Percentiles rank a stretch among this genome's conserved stretches.
Conservation (phyloP, 1,140 invertebrate species). For the Lerema accius region DNA sequence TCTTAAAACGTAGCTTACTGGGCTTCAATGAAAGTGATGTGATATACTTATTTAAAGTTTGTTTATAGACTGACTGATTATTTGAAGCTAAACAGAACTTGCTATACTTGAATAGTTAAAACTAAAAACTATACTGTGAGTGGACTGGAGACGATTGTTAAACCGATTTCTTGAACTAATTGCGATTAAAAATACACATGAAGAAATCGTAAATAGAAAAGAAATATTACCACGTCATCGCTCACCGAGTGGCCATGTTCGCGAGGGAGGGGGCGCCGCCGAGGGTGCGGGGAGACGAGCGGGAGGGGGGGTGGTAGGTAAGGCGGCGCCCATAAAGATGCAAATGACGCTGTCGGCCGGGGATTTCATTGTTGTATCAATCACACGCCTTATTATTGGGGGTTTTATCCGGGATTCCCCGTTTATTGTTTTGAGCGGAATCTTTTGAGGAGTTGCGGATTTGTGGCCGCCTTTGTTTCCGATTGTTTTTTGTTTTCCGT, state of each 20-base stretch:
- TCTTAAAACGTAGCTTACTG: no score
- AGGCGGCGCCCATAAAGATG: constrained; percentile 76
- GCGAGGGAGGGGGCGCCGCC: no score
- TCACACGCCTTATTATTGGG: constrained; percentile 77
- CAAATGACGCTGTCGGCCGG: constrained; percentile 74
- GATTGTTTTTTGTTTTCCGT: constrained; percentile 23
- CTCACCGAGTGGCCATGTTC: background rate
- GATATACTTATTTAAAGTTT: no score
- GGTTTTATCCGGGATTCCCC: constrained; percentile 58
- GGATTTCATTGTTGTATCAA: constrained; percentile 75
- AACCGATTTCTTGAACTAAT: background rate
- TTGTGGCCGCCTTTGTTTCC: constrained; percentile 33
- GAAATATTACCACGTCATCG: background rate
- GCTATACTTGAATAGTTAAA: no score
- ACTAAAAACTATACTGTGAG: no score
- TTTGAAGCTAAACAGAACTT: no score
- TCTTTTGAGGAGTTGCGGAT: constrained; percentile 40
- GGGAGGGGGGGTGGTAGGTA: constrained; percentile 42
- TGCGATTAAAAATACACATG: background rate
- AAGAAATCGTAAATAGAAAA: background rate
- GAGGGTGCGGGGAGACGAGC: background rate
- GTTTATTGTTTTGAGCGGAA: constrained; percentile 65
- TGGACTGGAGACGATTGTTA: background rate
- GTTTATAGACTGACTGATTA: no score
- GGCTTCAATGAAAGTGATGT: no score